phyloP scores from a whole-genome alignment of 2,888 invertebrate species.

The Caenorhabditis uteleia region DNA sequence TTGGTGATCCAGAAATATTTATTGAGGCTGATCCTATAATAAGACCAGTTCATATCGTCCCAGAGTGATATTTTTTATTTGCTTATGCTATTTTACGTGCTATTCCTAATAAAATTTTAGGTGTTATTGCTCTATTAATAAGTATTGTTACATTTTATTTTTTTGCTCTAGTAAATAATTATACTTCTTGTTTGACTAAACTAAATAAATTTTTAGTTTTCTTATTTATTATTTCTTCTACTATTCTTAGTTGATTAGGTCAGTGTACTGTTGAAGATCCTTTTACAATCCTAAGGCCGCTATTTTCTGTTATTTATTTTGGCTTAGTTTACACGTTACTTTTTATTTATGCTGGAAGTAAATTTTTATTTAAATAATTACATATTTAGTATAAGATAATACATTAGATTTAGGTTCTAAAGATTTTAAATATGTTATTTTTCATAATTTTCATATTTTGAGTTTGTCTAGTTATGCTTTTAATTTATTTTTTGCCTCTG shows the following conservation, averaged over 20 bases:
- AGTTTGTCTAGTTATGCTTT: slow-evolving; percentile 57
- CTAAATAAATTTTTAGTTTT: slow-evolving; percentile 50
- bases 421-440: slow-evolving; percentile 48
- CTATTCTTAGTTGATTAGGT: slow-evolving; percentile 53
- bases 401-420: slow-evolving; percentile 56
- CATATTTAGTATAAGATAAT: slow-evolving; percentile 48
- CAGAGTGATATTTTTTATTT: slow-evolving; percentile 85
- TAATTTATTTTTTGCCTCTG: slow-evolving; percentile 54
- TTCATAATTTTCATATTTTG: slow-evolving; percentile 65
- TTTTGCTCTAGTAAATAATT: slow-evolving; percentile 59
- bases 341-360: slow-evolving; percentile 42
- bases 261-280: slow-evolving; percentile 52
- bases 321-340: slow-evolving; percentile 44
- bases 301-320: slow-evolving; percentile 59
- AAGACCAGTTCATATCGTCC: slow-evolving; percentile 81
- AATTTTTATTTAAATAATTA: slow-evolving; percentile 47
- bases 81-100: slow-evolving; percentile 83
- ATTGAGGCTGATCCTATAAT: slow-evolving; percentile 78
- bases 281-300: slow-evolving; percentile 47
- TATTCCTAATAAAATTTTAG: slow-evolving; percentile 82
- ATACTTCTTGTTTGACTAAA: slow-evolving; percentile 48
- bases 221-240: slow-evolving; percentile 50
- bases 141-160: slow-evolving; percentile 55
- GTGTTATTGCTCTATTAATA: slow-evolving; percentile 76
- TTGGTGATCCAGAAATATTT: slow-evolving; percentile 79